Percentiles rank a stretch among this genome's conserved stretches.
These are phyloP conservation scores for Hybos culiciformis DNA, from an alignment of 2,888 invertebrate species.

Conservation along the genomic window DNA sequence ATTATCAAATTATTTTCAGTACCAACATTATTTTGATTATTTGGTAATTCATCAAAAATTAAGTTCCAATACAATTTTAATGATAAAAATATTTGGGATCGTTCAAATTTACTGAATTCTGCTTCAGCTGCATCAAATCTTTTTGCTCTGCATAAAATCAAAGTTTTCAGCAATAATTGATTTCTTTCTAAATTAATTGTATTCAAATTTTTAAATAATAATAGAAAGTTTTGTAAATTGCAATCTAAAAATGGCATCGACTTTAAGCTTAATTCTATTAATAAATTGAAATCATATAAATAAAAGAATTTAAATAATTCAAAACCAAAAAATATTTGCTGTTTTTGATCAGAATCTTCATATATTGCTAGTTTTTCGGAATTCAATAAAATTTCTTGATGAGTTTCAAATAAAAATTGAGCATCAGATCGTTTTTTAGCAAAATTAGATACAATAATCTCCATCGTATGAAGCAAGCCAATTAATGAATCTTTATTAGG, in stretches of 20 bases:
- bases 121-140: background rate
- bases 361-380: background rate
- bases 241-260: constrained; percentile 2
- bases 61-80: constrained; percentile 9
- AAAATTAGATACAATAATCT: constrained; percentile 25
- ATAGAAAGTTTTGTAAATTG: background rate
- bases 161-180: background rate
- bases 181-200: background rate
- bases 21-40: constrained; percentile 6
- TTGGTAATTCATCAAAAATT: constrained; percentile 14
- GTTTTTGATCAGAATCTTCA: background rate
- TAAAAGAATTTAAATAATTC: constrained; percentile 1
- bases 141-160: constrained; percentile 4
- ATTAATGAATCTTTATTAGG: constrained; percentile 18
- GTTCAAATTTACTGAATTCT: constrained; percentile 18
- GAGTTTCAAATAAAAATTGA: constrained; percentile 26
- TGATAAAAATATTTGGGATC: constrained; percentile 19
- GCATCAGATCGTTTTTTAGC: constrained; percentile 27
- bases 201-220: background rate
- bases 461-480: constrained; percentile 31
- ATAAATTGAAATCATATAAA: background rate
- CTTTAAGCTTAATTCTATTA: background rate
- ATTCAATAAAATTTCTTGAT: background rate
- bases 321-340: background rate
- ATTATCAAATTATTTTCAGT: constrained; percentile 13